Conservation (phyloP, 2,888 invertebrate genomes). For the Amaurobius ferox region DNA sequence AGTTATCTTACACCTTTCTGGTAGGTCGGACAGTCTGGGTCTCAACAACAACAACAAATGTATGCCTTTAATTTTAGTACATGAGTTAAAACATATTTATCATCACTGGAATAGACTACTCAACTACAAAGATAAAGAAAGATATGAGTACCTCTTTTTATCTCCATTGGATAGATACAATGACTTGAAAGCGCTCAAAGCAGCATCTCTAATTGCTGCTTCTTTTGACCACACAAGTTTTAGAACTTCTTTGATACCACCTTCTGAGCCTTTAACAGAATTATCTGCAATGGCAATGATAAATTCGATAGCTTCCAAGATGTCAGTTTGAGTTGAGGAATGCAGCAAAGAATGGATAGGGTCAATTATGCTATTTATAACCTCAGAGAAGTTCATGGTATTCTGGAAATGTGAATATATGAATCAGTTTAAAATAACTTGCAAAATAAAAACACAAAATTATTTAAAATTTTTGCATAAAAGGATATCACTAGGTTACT, state of each 20-base stretch:
- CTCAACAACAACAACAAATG: no score
- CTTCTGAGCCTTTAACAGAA: conserved; percentile 68
- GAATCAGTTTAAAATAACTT: not conserved
- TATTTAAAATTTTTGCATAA: no score
- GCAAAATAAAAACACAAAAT: conserved; percentile 15
- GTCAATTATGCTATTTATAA: conserved; percentile 81
- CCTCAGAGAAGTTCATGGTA: conserved; percentile 79
- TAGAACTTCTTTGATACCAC: conserved; percentile 82
- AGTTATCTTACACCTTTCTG: no score
- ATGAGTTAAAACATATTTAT: no score
- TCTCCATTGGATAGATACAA: conserved; percentile 80
- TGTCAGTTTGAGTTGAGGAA: conserved; percentile 83
- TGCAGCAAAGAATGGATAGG: conserved; percentile 85
- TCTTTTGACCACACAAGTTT: conserved; percentile 89
- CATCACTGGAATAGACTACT: no score
- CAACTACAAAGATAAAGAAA: no score
- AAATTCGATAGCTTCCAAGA: conserved; percentile 90
- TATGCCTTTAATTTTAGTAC: no score
- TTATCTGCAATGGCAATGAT: conserved; percentile 70
- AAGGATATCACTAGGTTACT: not conserved
- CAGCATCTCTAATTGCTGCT: conserved; percentile 83
- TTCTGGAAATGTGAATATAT: conserved; percentile 77
- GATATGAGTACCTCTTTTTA: conserved; percentile 38
- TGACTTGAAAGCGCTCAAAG: conserved; percentile 86
- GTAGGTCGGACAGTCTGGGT: no score